Conservation (phyloP, 2,888 invertebrate genomes). For the Pristionchus japonicus region DNA sequence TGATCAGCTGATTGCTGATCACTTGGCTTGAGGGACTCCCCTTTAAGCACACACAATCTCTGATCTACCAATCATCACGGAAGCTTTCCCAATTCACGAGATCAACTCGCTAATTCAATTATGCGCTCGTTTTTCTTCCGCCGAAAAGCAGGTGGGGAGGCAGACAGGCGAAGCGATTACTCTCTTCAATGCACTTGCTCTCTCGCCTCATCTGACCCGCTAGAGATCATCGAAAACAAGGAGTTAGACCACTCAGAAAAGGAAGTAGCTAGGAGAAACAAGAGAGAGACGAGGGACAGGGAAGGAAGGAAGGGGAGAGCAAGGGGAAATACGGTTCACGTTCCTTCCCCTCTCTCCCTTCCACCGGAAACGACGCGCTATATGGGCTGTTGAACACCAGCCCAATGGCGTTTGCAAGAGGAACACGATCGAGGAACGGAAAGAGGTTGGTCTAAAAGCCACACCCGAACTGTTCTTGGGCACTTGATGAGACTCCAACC, state of each 20-base stretch:
- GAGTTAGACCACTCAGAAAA: neutral
- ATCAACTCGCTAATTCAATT: neutral
- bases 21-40: neutral
- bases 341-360: neutral
- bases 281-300: neutral
- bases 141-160: neutral
- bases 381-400: neutral
- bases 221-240: neutral
- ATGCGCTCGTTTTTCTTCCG: neutral
- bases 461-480: neutral
- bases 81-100: neutral
- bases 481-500: neutral
- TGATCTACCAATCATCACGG: neutral
- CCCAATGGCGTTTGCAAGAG: neutral
- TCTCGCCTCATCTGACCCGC: neutral
- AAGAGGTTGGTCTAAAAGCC: neutral
- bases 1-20: neutral
- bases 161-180: neutral
- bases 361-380: neutral
- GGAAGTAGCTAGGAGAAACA: neutral
- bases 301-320: neutral
- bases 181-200: neutral
- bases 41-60: neutral
- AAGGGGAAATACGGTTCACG: constrained; percentile 8
- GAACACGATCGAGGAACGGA: neutral